Percentiles rank a stretch among this genome's conserved stretches.
phyloP scores from a whole-genome alignment of 2,113 vertebrate genomes.

The Sturnus vulgaris region DNA sequence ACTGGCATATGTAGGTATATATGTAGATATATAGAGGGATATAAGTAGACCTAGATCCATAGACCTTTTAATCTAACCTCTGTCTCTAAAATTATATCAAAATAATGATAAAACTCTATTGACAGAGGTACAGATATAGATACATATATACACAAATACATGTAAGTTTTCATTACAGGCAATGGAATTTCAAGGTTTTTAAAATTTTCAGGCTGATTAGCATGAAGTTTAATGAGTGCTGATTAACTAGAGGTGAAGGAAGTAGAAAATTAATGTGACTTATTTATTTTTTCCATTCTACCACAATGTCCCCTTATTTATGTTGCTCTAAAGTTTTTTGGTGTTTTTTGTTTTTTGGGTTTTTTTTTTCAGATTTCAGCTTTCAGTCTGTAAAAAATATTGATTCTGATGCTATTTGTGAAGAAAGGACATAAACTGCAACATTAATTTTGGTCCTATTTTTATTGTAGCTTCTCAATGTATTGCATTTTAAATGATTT shows the following conservation, averaged over 20 bases:
- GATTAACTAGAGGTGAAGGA: conserved; percentile 13
- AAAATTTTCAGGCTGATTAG: not conserved
- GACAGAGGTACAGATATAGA: not conserved
- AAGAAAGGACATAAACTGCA: not conserved
- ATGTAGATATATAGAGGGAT: not conserved
- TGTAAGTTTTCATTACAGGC: not conserved
- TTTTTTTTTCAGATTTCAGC: not conserved
- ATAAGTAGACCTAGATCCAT: not conserved
- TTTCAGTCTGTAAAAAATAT: not conserved
- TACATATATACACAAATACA: not conserved
- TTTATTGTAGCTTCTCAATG: not conserved
- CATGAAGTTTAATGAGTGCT: not conserved
- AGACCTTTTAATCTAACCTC: not conserved
- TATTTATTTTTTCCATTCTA: not conserved
- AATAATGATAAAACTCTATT: not conserved
- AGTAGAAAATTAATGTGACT: conserved; percentile 9
- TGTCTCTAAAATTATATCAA: not conserved
- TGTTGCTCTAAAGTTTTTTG: not conserved
- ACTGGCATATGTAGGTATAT: too few species aligned
- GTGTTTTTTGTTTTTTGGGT: not conserved
- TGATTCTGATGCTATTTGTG: not conserved
- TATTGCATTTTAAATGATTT: not conserved
- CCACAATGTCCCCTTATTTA: not conserved
- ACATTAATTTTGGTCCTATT: not conserved
- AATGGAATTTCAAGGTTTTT: not conserved